A percentile compares a stretch with the other conserved stretches of the same genome.
Conservation (phyloP, 2,888 invertebrate genomes). For the Ametastegia equiseti region DNA sequence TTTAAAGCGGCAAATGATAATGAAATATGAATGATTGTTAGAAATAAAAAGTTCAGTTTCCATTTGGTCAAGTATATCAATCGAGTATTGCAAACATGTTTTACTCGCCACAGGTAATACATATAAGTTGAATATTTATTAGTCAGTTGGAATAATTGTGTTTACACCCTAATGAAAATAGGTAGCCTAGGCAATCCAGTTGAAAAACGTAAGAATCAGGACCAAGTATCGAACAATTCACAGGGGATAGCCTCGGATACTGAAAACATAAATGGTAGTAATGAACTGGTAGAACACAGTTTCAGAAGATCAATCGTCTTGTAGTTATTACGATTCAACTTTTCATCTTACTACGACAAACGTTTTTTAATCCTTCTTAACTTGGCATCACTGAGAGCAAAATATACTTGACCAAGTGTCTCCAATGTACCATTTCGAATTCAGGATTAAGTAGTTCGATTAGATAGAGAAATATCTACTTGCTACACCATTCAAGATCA, state of each 20-base stretch:
- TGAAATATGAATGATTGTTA: constrained; percentile 71
- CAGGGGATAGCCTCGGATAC: too few species aligned
- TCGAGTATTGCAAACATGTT: constrained; percentile 55
- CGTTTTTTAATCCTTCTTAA: too few species aligned
- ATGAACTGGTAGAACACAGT: too few species aligned
- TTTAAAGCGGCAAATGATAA: constrained; percentile 75
- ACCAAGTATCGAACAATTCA: too few species aligned
- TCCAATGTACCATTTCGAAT: constrained; percentile 69
- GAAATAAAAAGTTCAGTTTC: constrained; percentile 68
- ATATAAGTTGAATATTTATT: background rate
- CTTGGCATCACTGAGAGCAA: background rate
- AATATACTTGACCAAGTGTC: constrained; percentile 73
- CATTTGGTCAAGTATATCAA: constrained; percentile 71
- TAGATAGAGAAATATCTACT: too few species aligned
- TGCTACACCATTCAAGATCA: too few species aligned
- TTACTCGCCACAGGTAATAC: background rate
- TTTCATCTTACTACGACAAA: background rate
- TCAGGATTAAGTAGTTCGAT: background rate
- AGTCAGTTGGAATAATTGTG: background rate
- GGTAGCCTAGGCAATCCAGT: too few species aligned
- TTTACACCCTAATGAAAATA: too few species aligned
- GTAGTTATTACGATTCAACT: background rate
- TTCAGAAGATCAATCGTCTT: background rate
- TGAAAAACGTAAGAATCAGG: too few species aligned
- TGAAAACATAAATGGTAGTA: too few species aligned